These are phyloP conservation scores for Ornithoptera alexandrae DNA, from an alignment of 2,888 invertebrate genomes.

Conservation along the genomic window DNA sequence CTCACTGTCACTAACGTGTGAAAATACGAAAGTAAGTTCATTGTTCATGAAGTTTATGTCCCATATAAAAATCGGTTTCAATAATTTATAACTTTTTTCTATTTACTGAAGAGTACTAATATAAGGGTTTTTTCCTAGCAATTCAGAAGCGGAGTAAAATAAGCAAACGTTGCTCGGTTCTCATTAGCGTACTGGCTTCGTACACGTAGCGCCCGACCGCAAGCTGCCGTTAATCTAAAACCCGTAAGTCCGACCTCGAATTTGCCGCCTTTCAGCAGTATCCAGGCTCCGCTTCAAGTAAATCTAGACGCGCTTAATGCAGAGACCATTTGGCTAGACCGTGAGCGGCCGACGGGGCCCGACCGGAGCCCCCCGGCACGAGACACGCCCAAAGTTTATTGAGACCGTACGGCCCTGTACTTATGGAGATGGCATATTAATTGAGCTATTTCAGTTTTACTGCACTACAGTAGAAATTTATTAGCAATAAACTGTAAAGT, in stretches of 20 bases:
- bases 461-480: no score
- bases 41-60: no score
- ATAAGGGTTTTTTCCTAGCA: no score
- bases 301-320: conserved; percentile 10
- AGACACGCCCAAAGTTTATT: conserved; percentile 3
- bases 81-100: no score
- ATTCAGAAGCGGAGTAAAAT: no score
- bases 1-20: no score
- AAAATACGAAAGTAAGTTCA: no score
- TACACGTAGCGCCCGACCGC: neutral
- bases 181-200: conserved; percentile 1
- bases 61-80: no score
- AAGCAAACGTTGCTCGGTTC: no score
- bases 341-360: conserved; percentile 4
- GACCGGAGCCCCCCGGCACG: neutral
- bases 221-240: conserved; percentile 8
- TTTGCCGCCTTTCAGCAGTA: neutral
- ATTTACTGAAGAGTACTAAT: no score
- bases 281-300: conserved; percentile 4
- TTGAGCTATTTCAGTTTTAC: neutral
- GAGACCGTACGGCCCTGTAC: neutral
- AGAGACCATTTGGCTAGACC: conserved; percentile 10
- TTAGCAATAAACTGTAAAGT: no score
- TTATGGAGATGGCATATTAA: neutral
- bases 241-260: conserved; percentile 4